These are phyloP conservation scores for Pelodytes ibericus DNA, from an alignment of 2,797 vertebrate genomes.

Conservation along the genomic window DNA sequence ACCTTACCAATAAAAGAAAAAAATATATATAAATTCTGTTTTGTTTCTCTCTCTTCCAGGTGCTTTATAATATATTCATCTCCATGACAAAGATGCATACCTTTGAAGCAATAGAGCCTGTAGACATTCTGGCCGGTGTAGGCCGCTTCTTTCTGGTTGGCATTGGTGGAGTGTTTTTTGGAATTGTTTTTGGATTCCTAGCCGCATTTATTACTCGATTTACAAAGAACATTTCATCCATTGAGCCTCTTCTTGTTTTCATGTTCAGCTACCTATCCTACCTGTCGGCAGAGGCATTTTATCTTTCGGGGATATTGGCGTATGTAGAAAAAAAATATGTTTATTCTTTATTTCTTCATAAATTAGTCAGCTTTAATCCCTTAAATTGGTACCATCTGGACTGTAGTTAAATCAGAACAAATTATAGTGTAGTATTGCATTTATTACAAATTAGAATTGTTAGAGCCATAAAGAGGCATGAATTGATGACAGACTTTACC, in stretches of 20 bases:
- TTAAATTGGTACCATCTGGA: no score
- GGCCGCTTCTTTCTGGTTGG: slow-evolving; percentile 88
- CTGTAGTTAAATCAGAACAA: no score
- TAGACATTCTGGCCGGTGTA: slow-evolving; percentile 86
- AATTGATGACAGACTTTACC: no score
- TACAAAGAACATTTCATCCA: slow-evolving; percentile 85
- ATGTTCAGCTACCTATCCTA: slow-evolving; percentile 97
- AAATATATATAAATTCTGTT: background rate
- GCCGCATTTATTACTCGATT: slow-evolving; percentile 92
- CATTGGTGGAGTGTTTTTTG: slow-evolving; percentile 85
- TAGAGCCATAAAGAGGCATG: no score
- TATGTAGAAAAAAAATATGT: slow-evolving; percentile 75
- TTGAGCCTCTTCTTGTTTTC: slow-evolving; percentile 94
- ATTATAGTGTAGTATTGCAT: no score
- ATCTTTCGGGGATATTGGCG: slow-evolving; percentile 94
- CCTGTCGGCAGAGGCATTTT: slow-evolving; percentile 87
- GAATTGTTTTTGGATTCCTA: slow-evolving; percentile 87
- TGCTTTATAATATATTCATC: slow-evolving; percentile 91
- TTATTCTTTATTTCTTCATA: background rate
- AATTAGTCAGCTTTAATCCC: no score
- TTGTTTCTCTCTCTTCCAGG: slow-evolving; percentile 67
- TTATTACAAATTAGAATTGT: no score
- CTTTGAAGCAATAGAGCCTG: slow-evolving; percentile 78
- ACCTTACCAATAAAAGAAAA: no score
- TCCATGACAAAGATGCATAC: slow-evolving; percentile 86